phyloP scores from a whole-genome alignment of 1,140 invertebrate genomes.

The Neuroterus valhalla region DNA sequence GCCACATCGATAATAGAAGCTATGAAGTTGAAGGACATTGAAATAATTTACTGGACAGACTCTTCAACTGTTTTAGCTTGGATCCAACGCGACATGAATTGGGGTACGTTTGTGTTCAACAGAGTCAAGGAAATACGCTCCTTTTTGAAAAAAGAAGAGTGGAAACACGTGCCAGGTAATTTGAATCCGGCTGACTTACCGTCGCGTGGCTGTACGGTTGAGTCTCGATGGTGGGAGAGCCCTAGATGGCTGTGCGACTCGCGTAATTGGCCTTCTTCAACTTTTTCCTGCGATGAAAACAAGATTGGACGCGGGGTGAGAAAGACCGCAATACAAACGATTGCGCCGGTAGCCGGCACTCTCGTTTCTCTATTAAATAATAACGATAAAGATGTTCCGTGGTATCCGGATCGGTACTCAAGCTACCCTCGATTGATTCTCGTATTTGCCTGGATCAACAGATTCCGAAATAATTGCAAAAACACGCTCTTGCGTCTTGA shows the following conservation, averaged over 20 bases:
- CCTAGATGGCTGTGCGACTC: constrained; percentile 55
- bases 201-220: constrained; percentile 57
- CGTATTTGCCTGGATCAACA: background rate
- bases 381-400: background rate
- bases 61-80: constrained; percentile 36
- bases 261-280: constrained; percentile 48
- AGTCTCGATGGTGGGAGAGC: constrained; percentile 59
- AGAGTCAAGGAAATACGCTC: constrained; percentile 37
- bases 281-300: background rate
- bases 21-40: too few relatives aligned
- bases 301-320: background rate
- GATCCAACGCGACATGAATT: constrained; percentile 34
- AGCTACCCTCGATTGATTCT: background rate
- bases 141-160: constrained; percentile 21
- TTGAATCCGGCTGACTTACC: constrained; percentile 53
- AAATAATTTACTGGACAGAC: background rate
- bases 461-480: background rate
- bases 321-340: background rate
- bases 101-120: constrained; percentile 41
- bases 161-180: constrained; percentile 48
- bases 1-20: too few relatives aligned
- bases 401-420: background rate
- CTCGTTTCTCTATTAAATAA: background rate
- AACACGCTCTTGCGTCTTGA: too few relatives aligned
- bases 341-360: too few relatives aligned